Evolutionary conservation across 2,888 invertebrate genomes (phyloP).

Genomic region (Caenorhabditis sp.): DNA sequence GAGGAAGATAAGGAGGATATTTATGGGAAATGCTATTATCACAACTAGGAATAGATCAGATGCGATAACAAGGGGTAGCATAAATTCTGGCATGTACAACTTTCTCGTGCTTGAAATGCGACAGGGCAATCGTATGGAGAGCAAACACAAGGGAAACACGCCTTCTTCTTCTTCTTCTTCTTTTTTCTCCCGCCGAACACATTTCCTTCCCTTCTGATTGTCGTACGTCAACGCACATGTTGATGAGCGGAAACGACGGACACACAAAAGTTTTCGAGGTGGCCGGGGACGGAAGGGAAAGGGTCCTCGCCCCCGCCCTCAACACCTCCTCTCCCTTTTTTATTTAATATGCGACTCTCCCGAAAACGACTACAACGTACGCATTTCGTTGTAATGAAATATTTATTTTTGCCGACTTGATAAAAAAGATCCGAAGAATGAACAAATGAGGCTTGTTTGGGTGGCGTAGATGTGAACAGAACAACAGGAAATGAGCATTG

Average conservation of each 20-base stretch:
- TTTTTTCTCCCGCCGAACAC: background rate
- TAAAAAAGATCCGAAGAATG: background rate
- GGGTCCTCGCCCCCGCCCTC: background rate
- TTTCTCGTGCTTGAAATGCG: no score
- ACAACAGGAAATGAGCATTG: no score
- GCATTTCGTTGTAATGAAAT: background rate
- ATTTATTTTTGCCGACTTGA: background rate
- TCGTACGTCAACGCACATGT: background rate
- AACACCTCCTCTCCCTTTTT: background rate
- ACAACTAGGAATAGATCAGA: no score
- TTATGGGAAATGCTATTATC: no score
- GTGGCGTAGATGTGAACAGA: background rate
- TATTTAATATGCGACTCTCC: conserved; percentile 1
- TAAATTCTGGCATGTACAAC: no score
- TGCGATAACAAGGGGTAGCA: no score
- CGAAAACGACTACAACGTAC: background rate
- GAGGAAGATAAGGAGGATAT: conserved; percentile 20
- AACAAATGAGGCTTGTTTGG: background rate
- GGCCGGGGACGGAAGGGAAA: background rate
- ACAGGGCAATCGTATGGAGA: no score
- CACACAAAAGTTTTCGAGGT: background rate
- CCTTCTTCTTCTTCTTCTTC: no score
- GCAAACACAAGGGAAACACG: no score
- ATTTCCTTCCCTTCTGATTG: conserved; percentile 5
- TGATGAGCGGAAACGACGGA: conserved; percentile 16